Base-by-base conservation (phyloP, 2,113 vertebrate genomes). In the Dicrurus megarhynchus region DNA sequence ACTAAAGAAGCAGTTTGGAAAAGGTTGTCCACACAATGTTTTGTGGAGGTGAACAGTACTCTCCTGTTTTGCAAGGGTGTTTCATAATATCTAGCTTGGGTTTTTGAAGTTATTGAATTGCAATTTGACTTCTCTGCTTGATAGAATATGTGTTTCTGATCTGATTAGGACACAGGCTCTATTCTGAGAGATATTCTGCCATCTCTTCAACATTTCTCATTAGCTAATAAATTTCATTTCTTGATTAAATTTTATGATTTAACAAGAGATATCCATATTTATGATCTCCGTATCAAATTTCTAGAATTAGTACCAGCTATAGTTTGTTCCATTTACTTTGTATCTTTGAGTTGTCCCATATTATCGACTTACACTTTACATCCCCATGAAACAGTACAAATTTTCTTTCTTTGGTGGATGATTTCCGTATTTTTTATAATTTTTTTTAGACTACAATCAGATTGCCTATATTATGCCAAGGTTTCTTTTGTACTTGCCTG, bases 241-340 rank as follows among this genome's bases (percentile, higher is more conserved):
- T 74, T 93, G 47, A 95, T 94, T 92, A 88, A 94, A 78, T 63
- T 69, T 14, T 61, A 53, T 86, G 50, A 90, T 86, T 93, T 49
- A 84, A 90, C 15, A 95, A 93, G 84, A 74, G 7, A 26, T 63
- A 95, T 88, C 49, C 70, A 83, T 94, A 95, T 95, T 95, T 91
- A 96, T 91, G 47, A 90, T 86, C 84, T 90, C 18, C 14, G 49
- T 61, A 56, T 84, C 35, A 94, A 80, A 77, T 83, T 63, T 86
- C 35, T 91, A 63, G 63, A 80, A 95, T 91, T 83, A 92, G 18
- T 69, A 46, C 15, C 5, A 74, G 21, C 4, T 63, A 35, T n/a
- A 67, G 30, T 71, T 87, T 89, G 13, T 78, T 83, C 23, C 26
- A 37, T 65, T 93, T 79, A 41, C 15, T 93, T 77, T 50, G 9